Evolutionary conservation across 2,888 invertebrate species (phyloP), one percentile per base, ranked within the genome.

Genomic region (Cephus runcator): DNA sequence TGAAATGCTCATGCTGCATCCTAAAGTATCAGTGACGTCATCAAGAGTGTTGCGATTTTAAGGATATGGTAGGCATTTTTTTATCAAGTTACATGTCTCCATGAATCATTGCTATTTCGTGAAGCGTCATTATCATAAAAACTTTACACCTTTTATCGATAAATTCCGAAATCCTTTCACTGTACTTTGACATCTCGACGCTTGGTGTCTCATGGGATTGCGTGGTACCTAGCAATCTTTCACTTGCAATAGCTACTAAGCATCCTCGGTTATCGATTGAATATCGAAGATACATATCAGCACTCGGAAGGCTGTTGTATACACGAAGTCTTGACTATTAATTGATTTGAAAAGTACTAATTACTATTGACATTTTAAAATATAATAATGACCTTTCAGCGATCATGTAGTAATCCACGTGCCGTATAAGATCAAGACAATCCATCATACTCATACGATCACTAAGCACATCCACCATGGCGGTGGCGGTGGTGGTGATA

Each of bases 401-500:
- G 95, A 95, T 87, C 95, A 95, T 87, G 95, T 96, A 83, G 93
- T 96, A 86, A 96, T 96, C 89, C 96, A 96, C 92, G 96, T 96
- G 75, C 96, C 96, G 1, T 93, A 95, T 90, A 95, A 95, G 90
- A 93, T 96, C 83, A 96, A 96, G 88, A 95, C 95, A 82, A 94
- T 95, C 86, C 95, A 96, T 85, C 96, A 96, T 87, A 96, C 95
- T 77, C 96, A 96, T 88, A 96, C 96, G 73, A 94, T 95, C 73
- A 95, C 95, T 83, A 96, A 96, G 87, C 95, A 96, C 88, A 92
- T 96, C 35, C 95, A 95, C 85, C 94, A 94, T 86, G 93, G 93
- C 3, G 93, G 92, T 73, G 92, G 93, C 73, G 93, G 93, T 69
- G 90, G 93, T 36, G 94, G 93, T 69, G 95, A 94, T 87, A 93